Evolutionary conservation across 2,797 vertebrate genomes (phyloP).

Genomic region (Tiaroga cobitis): DNA sequence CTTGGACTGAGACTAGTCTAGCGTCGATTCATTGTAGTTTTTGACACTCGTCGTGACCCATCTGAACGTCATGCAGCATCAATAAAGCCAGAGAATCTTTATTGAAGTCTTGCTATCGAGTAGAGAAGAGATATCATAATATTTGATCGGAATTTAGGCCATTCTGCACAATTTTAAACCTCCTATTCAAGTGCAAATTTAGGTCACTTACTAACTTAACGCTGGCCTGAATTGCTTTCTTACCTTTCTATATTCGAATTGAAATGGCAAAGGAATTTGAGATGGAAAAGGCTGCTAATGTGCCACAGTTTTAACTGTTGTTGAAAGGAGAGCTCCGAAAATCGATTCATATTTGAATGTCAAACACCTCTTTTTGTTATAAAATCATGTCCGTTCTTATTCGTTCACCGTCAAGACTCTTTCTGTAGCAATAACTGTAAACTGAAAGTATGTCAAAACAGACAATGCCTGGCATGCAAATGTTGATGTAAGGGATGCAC

Average conservation of each 20-base stretch:
- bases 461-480: background rate
- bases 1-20: background rate
- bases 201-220: constrained; percentile 65
- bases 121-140: constrained; percentile 22
- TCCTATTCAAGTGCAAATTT: constrained; percentile 59
- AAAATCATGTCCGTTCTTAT: background rate
- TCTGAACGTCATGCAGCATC: background rate
- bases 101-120: constrained; percentile 36
- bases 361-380: background rate
- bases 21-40: background rate
- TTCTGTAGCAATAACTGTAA: background rate
- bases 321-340: background rate
- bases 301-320: constrained; percentile 29
- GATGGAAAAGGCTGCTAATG: constrained; percentile 42
- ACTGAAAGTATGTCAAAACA: background rate
- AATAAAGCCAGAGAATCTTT: background rate
- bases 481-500: background rate
- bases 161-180: constrained; percentile 55
- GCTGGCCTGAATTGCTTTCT: constrained; percentile 64
- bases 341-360: background rate
- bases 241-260: constrained; percentile 59
- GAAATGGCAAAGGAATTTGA: constrained; percentile 55
- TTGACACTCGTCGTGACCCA: constrained; percentile 1
- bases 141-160: constrained; percentile 59
- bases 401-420: background rate